phyloP scores from a whole-genome alignment of 2,888 invertebrate species.

The Ochlodes sylvanus region DNA sequence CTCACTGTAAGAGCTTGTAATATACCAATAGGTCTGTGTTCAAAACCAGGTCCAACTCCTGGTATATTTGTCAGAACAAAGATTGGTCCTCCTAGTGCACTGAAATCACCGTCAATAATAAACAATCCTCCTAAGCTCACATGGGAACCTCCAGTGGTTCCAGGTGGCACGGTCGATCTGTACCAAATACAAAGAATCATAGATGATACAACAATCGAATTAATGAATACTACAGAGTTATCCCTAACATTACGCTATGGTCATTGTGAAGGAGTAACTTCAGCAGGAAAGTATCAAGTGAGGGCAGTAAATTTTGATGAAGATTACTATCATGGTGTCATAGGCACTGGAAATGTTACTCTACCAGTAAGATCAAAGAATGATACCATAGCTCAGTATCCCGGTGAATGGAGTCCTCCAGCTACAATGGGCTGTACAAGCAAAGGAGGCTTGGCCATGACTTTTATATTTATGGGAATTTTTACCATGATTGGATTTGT shows the following conservation, averaged over 20 bases:
- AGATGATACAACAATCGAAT: conserved; percentile 56
- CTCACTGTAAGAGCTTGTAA: conserved; percentile 90
- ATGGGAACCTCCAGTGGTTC: conserved; percentile 80
- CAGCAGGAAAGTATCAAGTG: conserved; percentile 68
- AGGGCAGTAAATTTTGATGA: conserved; percentile 74
- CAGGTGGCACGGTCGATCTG: conserved; percentile 83
- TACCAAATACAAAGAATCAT: conserved; percentile 82
- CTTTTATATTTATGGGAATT: conserved; percentile 64
- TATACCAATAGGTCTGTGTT: conserved; percentile 84
- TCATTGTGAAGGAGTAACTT: conserved; percentile 66
- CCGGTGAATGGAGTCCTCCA: conserved; percentile 73
- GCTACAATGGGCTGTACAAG: conserved; percentile 64
- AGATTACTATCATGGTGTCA: conserved; percentile 63
- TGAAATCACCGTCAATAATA: conserved; percentile 61
- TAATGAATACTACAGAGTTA: conserved; percentile 64
- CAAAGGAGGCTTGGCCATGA: conserved; percentile 64
- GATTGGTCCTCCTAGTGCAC: conserved; percentile 85
- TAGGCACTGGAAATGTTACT: conserved; percentile 57
- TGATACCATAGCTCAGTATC: conserved; percentile 50
- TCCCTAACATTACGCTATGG: conserved; percentile 48
- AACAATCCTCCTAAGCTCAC: conserved; percentile 62
- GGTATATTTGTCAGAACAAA: conserved; percentile 83
- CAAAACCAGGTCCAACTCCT: conserved; percentile 76
- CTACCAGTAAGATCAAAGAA: conserved; percentile 50
- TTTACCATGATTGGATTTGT: conserved; percentile 61